Base-by-base conservation (phyloP, 1,140 invertebrate genomes). In the Anagrus nilaparvatae region DNA sequence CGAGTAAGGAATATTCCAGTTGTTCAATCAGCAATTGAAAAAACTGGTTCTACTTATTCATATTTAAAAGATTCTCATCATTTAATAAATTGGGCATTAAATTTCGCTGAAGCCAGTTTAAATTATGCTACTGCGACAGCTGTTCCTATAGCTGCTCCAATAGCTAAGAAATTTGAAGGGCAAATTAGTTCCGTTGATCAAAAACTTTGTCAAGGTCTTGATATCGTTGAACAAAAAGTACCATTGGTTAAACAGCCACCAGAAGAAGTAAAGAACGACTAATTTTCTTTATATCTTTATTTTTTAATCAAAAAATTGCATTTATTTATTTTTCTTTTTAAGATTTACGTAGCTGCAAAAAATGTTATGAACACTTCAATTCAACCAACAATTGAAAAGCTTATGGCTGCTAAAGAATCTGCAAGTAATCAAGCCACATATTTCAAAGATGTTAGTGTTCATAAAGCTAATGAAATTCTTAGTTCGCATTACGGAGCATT, bases 401-500 rank as follows among this genome's bases (percentile, higher is more conserved):
- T 78, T 40, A 43, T 69, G 3, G 63, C 65, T 21, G 73, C 72
- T 3, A 75, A 75, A 41, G 69, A 71, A 5, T 74, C 74, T 0
- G 78, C 77, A 0, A 72, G 74, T 24, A 68, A 78, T 43, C 78
- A 78, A 38, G 79, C 79, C 0, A 63, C 72, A 9, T 74, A 76
- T 0, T 56, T 81, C 2, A 81, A 80, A 58, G 79, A 82, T 40
- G 67, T 80, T 2, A 79, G 78, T 29, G 76, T 79, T 65, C 59
- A 71, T 19, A 82, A 82, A 56, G 79, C 80, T 7, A 84, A 84
- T 56, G 76, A 80, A 44, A 70, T 82, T n/a, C 58, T 84, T 40
- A 75, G 71, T 10, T 79, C 77, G 2, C 75, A 78, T 33, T 81
- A 78, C 54, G 79, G 80, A 10, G 68, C 70, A 49, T 68, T 79